Evolutionary conservation across 2,113 vertebrate species (phyloP).

Genomic region (Prunella himalayana): DNA sequence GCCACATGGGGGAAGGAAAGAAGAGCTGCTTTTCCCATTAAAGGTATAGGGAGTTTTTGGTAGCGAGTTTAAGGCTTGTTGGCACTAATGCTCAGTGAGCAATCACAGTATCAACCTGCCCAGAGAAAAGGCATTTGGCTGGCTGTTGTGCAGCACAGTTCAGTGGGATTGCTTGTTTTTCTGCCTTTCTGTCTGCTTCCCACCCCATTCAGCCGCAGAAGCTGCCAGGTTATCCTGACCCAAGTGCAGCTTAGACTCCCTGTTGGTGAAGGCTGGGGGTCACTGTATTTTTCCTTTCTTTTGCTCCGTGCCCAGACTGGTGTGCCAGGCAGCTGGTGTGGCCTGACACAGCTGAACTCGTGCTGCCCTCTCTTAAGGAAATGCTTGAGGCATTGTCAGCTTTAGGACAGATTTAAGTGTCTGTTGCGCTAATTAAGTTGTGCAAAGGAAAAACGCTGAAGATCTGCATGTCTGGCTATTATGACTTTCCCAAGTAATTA

Average conservation of each 20-base stretch:
- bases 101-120: not conserved
- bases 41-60: not conserved
- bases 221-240: not conserved
- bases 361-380: conserved; percentile 8
- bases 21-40: not conserved
- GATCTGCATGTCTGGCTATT: not conserved
- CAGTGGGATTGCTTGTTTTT: not conserved
- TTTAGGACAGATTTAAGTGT: conserved; percentile 16
- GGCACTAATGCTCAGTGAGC: fast-evolving
- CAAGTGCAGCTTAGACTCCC: not conserved
- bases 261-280: not conserved
- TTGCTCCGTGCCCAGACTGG: not conserved
- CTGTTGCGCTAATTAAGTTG: not conserved
- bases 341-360: conserved; percentile 1
- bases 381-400: conserved; percentile 11
- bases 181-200: not conserved
- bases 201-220: fast-evolving
- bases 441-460: conserved; percentile 6
- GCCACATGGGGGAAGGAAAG: not conserved
- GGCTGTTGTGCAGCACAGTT: not conserved
- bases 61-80: not conserved
- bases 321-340: not conserved
- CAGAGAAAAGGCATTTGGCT: not conserved
- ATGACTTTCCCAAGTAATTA: not conserved
- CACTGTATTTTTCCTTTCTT: not conserved